A percentile compares a stretch with the other conserved stretches of the same genome.
Conservation (phyloP, 2,888 invertebrate species). For the Limnephilus marmoratus region DNA sequence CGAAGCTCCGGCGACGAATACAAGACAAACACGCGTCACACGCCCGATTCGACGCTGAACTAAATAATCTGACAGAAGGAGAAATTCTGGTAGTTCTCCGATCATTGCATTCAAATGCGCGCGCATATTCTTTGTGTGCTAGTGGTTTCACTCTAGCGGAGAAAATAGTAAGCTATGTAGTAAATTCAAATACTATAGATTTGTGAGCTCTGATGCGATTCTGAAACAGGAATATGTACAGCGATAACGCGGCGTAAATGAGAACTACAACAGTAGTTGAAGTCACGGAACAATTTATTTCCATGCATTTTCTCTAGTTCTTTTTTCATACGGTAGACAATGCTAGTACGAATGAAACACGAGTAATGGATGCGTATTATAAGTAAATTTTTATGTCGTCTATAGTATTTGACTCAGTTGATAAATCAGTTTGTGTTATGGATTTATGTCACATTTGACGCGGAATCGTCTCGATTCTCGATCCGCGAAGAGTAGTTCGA, state of each 20-base stretch:
- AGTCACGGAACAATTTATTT: background rate
- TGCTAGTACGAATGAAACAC: background rate
- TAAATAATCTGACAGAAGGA: slow-evolving; percentile 37
- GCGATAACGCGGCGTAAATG: background rate
- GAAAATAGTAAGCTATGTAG: slow-evolving; percentile 1
- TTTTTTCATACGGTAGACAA: background rate
- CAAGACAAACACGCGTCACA: background rate
- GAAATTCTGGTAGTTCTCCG: background rate
- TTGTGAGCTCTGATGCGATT: background rate
- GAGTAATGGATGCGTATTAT: background rate
- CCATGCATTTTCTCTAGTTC: background rate
- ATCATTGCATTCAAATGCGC: slow-evolving; percentile 51
- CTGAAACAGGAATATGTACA: background rate
- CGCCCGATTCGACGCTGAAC: slow-evolving; percentile 47
- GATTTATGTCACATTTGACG: background rate
- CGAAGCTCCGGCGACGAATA: background rate
- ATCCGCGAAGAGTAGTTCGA: background rate
- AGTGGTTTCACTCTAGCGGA: slow-evolving; percentile 38
- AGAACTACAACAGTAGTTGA: background rate
- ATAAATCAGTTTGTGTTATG: background rate
- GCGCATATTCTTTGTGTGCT: slow-evolving; percentile 55
- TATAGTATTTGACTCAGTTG: background rate
- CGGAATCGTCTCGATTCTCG: background rate
- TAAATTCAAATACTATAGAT: background rate
- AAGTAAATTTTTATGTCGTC: background rate